Percentiles rank a stretch among this genome's conserved stretches.
phyloP scores from a whole-genome alignment of 2,797 vertebrate species.

The Sphenodon punctatus region DNA sequence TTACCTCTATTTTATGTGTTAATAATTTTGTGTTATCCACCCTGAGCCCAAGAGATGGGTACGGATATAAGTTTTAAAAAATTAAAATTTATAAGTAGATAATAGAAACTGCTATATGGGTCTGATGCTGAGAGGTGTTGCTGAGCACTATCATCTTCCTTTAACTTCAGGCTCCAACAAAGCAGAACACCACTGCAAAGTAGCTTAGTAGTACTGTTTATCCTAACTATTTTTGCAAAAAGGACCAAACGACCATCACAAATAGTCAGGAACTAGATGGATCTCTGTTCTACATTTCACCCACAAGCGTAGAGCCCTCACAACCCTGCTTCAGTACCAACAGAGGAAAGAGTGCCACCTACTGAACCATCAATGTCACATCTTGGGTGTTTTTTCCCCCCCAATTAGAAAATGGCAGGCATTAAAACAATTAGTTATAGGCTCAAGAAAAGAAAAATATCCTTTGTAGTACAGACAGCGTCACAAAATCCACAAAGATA shows the following conservation, averaged over 20 bases:
- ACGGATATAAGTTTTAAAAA: no score
- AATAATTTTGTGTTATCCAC: no score
- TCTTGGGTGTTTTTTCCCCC: background rate
- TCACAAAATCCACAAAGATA: slow-evolving; percentile 15
- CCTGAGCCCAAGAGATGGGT: no score
- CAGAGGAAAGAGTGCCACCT: slow-evolving; percentile 75
- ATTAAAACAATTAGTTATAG: background rate
- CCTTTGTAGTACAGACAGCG: background rate
- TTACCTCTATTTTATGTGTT: no score
- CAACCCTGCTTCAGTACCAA: background rate
- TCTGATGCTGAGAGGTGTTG: background rate
- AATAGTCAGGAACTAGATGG: slow-evolving; percentile 1
- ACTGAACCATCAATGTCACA: slow-evolving; percentile 50
- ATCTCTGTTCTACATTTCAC: background rate
- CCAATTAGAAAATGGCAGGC: slow-evolving; percentile 2
- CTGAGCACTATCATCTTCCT: background rate
- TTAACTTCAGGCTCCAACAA: background rate
- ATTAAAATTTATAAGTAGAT: no score
- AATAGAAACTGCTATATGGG: background rate
- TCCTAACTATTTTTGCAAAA: slow-evolving; percentile 4
- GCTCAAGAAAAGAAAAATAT: slow-evolving; percentile 4
- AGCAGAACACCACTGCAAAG: background rate
- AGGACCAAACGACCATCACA: background rate
- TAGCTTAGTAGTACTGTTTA: no score
- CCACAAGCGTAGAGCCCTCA: background rate